phyloP scores from a whole-genome alignment of 2,113 vertebrate genomes.

The Pholis gunnellus region DNA sequence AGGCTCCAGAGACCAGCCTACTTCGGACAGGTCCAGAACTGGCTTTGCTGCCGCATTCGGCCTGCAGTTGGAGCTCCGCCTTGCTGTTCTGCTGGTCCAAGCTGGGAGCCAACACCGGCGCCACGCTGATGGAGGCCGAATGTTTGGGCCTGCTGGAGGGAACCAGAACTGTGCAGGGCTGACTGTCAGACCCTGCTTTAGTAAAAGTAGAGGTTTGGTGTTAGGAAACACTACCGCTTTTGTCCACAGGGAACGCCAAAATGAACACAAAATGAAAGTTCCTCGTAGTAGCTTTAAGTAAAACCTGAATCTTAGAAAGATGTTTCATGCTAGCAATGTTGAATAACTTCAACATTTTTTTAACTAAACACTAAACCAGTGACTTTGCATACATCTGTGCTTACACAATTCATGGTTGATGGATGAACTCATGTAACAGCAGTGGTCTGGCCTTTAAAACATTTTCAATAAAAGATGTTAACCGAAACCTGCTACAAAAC shows the following conservation, averaged over 20 bases:
- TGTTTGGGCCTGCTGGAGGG: background rate
- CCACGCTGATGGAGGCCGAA: too few species aligned
- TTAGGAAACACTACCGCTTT: too few species aligned
- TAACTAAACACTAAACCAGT: background rate
- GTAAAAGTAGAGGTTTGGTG: too few species aligned
- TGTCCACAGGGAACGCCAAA: too few species aligned
- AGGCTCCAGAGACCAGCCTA: background rate
- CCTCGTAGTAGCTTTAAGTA: background rate
- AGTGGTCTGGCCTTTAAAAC: constrained; percentile 2
- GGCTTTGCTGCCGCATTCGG: too few species aligned
- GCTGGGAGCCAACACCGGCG: too few species aligned
- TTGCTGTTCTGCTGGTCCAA: background rate
- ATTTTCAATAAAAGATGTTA: background rate
- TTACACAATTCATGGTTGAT: background rate
- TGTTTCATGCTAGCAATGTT: background rate
- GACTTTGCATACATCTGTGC: background rate
- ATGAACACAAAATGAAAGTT: too few species aligned
- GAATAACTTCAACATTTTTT: background rate
- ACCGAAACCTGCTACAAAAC: background rate
- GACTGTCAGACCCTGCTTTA: too few species aligned
- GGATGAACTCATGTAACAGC: background rate
- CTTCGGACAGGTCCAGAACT: too few species aligned
- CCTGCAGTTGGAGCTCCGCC: background rate
- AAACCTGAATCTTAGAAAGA: background rate
- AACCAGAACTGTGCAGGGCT: too few species aligned